Conservation (phyloP, 2,113 vertebrate species). For the Ellobius talpinus region DNA sequence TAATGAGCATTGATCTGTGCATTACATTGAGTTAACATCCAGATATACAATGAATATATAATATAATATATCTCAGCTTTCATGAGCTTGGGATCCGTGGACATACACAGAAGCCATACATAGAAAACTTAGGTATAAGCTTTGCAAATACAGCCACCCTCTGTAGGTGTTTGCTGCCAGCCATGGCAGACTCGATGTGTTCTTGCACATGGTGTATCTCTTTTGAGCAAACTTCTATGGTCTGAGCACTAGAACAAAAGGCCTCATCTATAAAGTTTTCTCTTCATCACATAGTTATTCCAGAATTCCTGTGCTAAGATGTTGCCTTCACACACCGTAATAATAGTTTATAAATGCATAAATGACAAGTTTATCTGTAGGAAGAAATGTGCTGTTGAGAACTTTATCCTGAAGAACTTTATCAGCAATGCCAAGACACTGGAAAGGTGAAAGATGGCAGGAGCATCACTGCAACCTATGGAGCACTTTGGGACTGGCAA, state of each 20-base stretch:
- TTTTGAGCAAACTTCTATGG: neutral
- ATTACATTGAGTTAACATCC: neutral
- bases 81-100: neutral
- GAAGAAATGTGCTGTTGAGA: neutral
- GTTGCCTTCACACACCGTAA: neutral
- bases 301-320: neutral
- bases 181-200: neutral
- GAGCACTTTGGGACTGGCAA: neutral
- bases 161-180: neutral
- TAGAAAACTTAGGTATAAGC: constrained; percentile 2
- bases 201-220: neutral
- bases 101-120: neutral
- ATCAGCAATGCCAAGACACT: neutral
- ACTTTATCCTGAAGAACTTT: neutral
- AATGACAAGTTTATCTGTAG: neutral
- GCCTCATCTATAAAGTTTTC: neutral
- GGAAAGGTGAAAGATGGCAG: neutral
- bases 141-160: neutral
- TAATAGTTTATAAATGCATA: neutral
- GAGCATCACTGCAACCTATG: neutral
- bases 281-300: neutral
- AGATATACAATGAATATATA: neutral
- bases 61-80: neutral
- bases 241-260: neutral
- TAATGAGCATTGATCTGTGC: neutral